Base-by-base conservation (phyloP, 2,113 vertebrate species). In the Haemorhous mexicanus region DNA sequence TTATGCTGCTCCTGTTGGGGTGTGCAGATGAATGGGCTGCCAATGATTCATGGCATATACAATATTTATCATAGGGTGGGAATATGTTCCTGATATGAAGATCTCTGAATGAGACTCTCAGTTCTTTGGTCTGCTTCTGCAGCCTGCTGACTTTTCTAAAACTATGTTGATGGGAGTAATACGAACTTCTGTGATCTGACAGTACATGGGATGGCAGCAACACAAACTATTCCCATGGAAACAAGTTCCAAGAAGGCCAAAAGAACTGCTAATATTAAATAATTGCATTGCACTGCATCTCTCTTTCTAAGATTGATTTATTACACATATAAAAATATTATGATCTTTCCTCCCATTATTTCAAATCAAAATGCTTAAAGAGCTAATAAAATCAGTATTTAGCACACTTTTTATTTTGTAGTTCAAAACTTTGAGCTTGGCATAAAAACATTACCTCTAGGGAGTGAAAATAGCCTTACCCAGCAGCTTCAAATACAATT, bases 341-440 rank as follows among this genome's bases (percentile, higher is more conserved):
- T 87, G 74, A 91, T 90, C 87, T 87, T 94, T 95, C 50, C 50
- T 91, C 47, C 70, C 69, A 84, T 94, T 95, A 83, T 95, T 95
- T 91, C 84, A 93, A 94, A 95, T 67, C 62, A 84, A 94, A 96
- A 62, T 85, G 78, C 89, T 94, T 95, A 93, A 94, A 97, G 82
- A 53, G 16, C 79, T 94, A 95, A 94, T 95, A 96, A 96, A 95
- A 87, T 82, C 89, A 82, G 84, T 93, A 89, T 85, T 96, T 97
- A 94, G 22, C 70, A 94, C 73, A 91, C 68, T 89, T 96, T 93
- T 93, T 95, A 93, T 93, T 95, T 94, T 72, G 84, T 61, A 85
- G 58, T 89, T 95, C 94, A 87, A 82, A 95, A 89, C 74, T 89
- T 89, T 62, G 94, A 83, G 73, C 87, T 66, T 93, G 70, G 77